phyloP scores from a whole-genome alignment of 2,113 vertebrate genomes.

The Phrynosoma blainvillii region DNA sequence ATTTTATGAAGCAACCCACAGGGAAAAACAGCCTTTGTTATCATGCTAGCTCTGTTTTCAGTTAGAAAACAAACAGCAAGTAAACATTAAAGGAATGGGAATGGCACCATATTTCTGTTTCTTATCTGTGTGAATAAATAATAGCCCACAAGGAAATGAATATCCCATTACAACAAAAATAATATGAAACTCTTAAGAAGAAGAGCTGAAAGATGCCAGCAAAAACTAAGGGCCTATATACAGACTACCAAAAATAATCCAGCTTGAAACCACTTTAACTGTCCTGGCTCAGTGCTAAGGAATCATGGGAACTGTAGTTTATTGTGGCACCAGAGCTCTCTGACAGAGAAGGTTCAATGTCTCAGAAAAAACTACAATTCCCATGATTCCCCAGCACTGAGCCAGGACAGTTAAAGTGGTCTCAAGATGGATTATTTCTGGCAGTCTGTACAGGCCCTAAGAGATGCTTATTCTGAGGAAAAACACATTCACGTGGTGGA shows the following conservation, averaged over 20 bases:
- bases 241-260: no score
- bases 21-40: background rate
- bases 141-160: background rate
- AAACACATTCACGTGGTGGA: conserved; percentile 59
- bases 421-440: no score
- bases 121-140: background rate
- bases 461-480: conserved; percentile 59
- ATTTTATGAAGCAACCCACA: background rate
- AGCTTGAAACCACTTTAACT: no score
- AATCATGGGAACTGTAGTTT: no score
- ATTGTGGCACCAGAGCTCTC: no score
- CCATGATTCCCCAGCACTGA: no score
- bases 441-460: conserved; percentile 20
- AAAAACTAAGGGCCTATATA: background rate
- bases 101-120: background rate
- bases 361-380: no score
- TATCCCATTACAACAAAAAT: conserved; percentile 8
- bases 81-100: background rate
- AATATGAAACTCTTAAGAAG: conserved; percentile 42
- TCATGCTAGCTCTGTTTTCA: background rate
- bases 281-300: no score
- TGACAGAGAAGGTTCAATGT: no score
- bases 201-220: conserved; percentile 54
- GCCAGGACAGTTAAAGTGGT: no score
- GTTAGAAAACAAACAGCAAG: background rate